Base-by-base conservation (phyloP, 2,113 vertebrate species). In the Pachyramphus minor region DNA sequence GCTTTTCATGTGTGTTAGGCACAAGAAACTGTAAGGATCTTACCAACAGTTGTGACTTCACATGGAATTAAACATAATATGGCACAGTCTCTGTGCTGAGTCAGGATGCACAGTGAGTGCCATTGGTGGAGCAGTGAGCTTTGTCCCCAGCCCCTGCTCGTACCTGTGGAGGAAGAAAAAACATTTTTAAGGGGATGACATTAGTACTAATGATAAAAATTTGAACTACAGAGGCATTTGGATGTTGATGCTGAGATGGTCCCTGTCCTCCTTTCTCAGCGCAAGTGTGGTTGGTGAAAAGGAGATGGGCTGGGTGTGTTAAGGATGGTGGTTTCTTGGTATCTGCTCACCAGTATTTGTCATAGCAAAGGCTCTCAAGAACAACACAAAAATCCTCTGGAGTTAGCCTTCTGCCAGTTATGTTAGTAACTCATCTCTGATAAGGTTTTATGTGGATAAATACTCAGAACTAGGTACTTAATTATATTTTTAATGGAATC, bases 41-140 rank as follows among this genome's bases (percentile, higher is more conserved):
- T 0, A 0, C 22, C 11, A 24, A 23, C 37, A 49, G 16, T 17
- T 73, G 39, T 60, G 49, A 47, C 39, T 72, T n/a, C 12, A 20
- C 37, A 3, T 3, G 28, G 72, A 87, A 64, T 22, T 60, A 22
- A 67, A 41, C 20, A 15, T 35, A 44, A 12, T 17, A 17, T 3
- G 37, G 18, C 62, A 16, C 0, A 3, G 27, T 50, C 12, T 47
- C 30, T 50, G 8, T 16, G 3, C 12, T 10, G 12, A 17, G 5
- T 64, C 44, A 68, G 55, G 37, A 58, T 22, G 41, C 31, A 30
- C 21, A 37, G 16, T 28, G 30, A 56, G 58, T 81, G 24, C 25
- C 16, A 20, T 1, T 71, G 56, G 31, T 63, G 33, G 10, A 37
- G 33, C 58, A 45, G 8, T 11, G 56, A 64, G 24, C 56, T 84